These are phyloP conservation scores for Eurytoma californica DNA, from an alignment of 2,888 invertebrate genomes.

Conservation along the genomic window DNA sequence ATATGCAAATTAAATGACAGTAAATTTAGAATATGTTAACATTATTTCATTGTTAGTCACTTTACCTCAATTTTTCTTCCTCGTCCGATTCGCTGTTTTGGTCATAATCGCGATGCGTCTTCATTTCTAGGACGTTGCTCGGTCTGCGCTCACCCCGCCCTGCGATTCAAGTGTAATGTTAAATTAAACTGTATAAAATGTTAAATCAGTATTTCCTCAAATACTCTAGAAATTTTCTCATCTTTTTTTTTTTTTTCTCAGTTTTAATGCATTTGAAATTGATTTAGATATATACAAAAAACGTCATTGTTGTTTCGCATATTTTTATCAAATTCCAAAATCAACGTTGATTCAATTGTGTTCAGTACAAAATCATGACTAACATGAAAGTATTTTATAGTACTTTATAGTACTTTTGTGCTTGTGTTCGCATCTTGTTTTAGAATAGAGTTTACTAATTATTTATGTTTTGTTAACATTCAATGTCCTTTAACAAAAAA, in stretches of 20 bases:
- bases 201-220: not conserved
- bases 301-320: too few species aligned
- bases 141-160: slow-evolving; percentile 78
- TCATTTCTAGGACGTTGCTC: slow-evolving; percentile 77
- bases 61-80: slow-evolving; percentile 75
- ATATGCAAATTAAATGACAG: not conserved
- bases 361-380: too few species aligned
- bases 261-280: too few species aligned
- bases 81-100: slow-evolving; percentile 79
- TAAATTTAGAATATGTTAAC: not conserved
- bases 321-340: too few species aligned
- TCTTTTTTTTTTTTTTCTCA: too few species aligned
- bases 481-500: slow-evolving; percentile 13
- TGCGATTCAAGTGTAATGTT: slow-evolving; percentile 40
- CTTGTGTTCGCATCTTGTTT: too few species aligned
- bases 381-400: too few species aligned
- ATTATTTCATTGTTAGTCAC: not conserved
- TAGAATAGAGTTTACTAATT: too few species aligned
- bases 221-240: too few species aligned
- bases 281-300: too few species aligned
- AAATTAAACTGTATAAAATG: slow-evolving; percentile 1
- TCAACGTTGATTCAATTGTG: too few species aligned
- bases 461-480: not conserved
- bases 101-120: slow-evolving; percentile 76
- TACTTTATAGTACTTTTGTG: too few species aligned